A percentile compares a stretch with the other conserved stretches of the same genome.
These are phyloP conservation scores for Pachyuromys duprasi DNA, from an alignment of 2,797 vertebrate genomes.

Conservation along the genomic window DNA sequence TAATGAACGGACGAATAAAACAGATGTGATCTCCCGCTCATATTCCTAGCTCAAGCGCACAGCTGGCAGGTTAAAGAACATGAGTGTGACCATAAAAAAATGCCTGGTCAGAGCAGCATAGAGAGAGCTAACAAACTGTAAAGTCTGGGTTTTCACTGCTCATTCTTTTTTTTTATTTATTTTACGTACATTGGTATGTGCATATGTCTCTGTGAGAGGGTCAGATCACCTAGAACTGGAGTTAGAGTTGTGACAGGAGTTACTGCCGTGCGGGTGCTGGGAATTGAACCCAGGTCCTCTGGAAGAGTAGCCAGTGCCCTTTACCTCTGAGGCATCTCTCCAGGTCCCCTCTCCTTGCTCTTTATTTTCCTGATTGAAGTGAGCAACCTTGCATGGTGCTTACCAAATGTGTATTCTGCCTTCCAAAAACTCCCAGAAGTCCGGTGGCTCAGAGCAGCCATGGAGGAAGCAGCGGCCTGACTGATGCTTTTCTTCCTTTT, in stretches of 20 bases:
- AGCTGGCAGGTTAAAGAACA: neutral
- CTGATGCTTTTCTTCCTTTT: neutral
- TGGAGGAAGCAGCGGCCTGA: neutral
- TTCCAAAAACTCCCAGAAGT: neutral
- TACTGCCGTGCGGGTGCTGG: no score
- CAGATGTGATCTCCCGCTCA: neutral
- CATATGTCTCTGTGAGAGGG: no score
- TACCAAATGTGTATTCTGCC: neutral
- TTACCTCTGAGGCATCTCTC: no score
- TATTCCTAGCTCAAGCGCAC: neutral
- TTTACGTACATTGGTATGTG: no score
- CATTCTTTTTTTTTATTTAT: no score
- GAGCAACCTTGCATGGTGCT: neutral
- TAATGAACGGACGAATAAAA: neutral
- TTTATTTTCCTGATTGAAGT: slow-evolving; percentile 8
- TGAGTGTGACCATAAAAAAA: neutral
- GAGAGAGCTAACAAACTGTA: neutral
- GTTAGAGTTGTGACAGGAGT: no score
- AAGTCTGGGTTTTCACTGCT: neutral
- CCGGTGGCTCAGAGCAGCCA: neutral
- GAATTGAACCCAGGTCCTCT: no score
- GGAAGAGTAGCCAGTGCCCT: no score
- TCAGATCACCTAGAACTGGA: no score
- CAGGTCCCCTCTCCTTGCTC: no score
- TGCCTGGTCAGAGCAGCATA: neutral